Evolutionary conservation across 2,797 vertebrate genomes (phyloP).

Genomic region (Clarias fuscus): DNA sequence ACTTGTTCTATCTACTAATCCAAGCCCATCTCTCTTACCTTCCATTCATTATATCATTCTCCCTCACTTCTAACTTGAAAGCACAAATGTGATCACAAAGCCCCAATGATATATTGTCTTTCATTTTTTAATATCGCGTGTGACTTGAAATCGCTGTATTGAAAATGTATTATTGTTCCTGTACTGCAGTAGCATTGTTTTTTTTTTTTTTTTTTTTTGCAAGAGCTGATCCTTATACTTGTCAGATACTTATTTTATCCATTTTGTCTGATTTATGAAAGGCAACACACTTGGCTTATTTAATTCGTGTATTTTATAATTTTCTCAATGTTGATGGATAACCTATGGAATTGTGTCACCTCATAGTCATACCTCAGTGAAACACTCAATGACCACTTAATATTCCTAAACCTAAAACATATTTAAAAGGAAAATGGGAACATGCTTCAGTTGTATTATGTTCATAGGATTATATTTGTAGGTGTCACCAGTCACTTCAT

Average conservation of each 20-base stretch:
- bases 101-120: neutral
- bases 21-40: neutral
- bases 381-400: neutral
- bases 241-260: neutral
- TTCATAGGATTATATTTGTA: neutral
- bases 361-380: neutral
- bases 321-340: neutral
- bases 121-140: neutral
- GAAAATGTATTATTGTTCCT: conserved; percentile 36
- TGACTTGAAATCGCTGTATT: conserved; percentile 38
- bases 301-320: neutral
- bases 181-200: conserved; percentile 15
- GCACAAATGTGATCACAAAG: conserved; percentile 19
- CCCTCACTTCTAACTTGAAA: conserved; percentile 28
- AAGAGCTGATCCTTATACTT: conserved; percentile 25
- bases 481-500: neutral
- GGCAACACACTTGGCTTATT: neutral
- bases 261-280: neutral
- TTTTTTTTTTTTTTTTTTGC: neutral
- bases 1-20: neutral
- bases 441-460: neutral
- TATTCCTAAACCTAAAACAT: neutral
- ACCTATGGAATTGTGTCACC: neutral
- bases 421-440: neutral
- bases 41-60: neutral